Evolutionary conservation across 1,140 invertebrate species (phyloP).

Genomic region (Odontomachus brunneus): DNA sequence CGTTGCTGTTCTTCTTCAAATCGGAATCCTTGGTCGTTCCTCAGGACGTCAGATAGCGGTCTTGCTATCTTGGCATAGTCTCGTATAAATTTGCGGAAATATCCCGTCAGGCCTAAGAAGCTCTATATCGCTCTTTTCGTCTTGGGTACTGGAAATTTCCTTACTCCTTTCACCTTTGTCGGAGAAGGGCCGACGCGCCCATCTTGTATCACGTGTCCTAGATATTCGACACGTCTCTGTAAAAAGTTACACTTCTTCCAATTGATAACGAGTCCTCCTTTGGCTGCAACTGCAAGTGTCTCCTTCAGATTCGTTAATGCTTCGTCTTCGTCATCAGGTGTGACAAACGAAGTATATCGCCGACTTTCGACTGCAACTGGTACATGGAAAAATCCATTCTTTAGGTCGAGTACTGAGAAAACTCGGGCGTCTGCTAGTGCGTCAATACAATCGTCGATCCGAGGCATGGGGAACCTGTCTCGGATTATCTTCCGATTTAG

Average conservation of each 20-base stretch:
- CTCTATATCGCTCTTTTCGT: neutral
- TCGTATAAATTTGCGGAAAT: conserved; percentile 75
- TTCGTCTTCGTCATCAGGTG: conserved; percentile 39
- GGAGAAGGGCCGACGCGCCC: conserved; percentile 75
- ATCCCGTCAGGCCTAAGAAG: conserved; percentile 44
- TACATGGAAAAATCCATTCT: conserved; percentile 42
- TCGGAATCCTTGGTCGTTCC: no score
- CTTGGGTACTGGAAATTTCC: conserved; percentile 48
- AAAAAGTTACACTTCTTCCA: conserved; percentile 76
- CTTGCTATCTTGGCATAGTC: conserved; percentile 70
- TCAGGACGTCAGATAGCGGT: conserved; percentile 47
- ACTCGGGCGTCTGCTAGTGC: neutral
- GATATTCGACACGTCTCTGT: conserved; percentile 68
- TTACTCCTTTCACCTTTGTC: conserved; percentile 79
- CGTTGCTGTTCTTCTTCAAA: no score
- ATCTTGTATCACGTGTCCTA: conserved; percentile 73
- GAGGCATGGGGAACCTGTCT: conserved; percentile 43
- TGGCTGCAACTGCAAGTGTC: neutral
- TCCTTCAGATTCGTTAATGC: neutral
- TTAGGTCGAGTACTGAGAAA: conserved; percentile 36
- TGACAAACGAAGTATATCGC: conserved; percentile 46
- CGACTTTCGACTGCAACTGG: conserved; percentile 1
- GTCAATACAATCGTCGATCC: conserved; percentile 32
- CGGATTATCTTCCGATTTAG: conserved; percentile 20
- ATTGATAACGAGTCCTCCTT: conserved; percentile 63